Percentiles rank a stretch among this genome's conserved stretches.
Evolutionary conservation across 1,140 invertebrate species (phyloP).

Genomic region (Drosophila melanica): DNA sequence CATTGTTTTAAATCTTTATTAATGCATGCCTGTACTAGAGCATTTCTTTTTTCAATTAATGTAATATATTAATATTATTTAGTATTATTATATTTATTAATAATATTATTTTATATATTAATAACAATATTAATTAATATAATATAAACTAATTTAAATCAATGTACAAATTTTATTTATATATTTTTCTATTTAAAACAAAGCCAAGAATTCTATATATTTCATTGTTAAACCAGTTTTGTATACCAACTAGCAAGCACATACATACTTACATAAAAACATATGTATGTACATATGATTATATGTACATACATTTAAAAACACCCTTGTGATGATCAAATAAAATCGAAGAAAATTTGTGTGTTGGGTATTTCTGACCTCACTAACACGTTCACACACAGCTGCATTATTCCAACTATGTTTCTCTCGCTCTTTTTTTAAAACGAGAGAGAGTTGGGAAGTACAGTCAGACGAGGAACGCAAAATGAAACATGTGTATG

Average conservation of each 20-base stretch:
- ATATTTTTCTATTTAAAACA: not conserved
- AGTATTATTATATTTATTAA: not conserved
- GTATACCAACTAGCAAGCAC: not conserved
- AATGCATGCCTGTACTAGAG: not conserved
- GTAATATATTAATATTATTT: not conserved
- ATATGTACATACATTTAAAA: conserved; percentile 30
- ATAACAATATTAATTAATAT: not conserved
- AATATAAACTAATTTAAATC: too few relatives aligned
- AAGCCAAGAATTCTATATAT: too few relatives aligned
- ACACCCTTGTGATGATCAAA: conserved; percentile 50
- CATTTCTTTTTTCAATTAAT: too few relatives aligned
- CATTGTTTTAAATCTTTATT: not conserved
- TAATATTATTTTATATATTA: not conserved
- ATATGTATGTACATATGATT: not conserved
- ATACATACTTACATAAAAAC: not conserved
- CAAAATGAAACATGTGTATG: conserved; percentile 81
- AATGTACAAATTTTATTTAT: not conserved
- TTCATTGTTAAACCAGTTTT: not conserved
- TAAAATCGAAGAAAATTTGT: conserved; percentile 53
- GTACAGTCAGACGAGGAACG: conserved; percentile 78
- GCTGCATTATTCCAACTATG: conserved; percentile 65
- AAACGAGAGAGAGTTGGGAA: conserved; percentile 62
- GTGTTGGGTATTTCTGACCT: conserved; percentile 66
- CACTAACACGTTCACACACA: conserved; percentile 66
- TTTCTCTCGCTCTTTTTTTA: conserved; percentile 49